phyloP scores from a whole-genome alignment of 2,113 vertebrate genomes.

The Ophthalmolycus amberensis region DNA sequence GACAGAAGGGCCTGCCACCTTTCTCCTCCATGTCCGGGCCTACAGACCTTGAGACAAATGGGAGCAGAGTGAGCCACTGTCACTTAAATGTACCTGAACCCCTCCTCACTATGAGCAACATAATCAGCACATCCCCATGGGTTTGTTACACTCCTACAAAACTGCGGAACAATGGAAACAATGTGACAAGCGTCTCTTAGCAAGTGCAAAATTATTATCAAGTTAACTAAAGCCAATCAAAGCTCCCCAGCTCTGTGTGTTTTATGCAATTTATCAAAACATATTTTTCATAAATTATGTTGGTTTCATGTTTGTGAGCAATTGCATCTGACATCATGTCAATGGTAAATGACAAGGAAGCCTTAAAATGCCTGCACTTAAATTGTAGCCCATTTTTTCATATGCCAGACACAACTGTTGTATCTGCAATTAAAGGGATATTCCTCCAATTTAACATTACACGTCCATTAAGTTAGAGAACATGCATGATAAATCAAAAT shows the following conservation, averaged over 20 bases:
- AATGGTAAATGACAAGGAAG: neutral
- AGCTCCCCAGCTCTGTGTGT: neutral
- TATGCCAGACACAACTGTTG: no score
- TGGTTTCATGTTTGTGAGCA: neutral
- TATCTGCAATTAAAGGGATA: constrained; percentile 7
- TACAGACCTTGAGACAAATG: neutral
- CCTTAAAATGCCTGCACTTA: neutral
- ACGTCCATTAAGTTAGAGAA: neutral
- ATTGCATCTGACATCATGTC: neutral
- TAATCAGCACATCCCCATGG: neutral
- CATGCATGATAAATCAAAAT: neutral
- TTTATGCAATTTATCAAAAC: neutral
- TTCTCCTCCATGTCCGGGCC: neutral
- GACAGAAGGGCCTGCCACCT: neutral
- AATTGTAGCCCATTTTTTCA: neutral
- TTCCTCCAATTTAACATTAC: constrained; percentile 1
- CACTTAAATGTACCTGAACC: neutral
- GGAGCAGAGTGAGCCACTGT: neutral
- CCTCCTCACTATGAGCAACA: neutral
- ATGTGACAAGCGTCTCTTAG: no score
- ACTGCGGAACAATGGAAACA: neutral
- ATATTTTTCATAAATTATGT: neutral
- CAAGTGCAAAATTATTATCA: neutral
- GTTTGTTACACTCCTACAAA: neutral
- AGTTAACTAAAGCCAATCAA: neutral